These are phyloP conservation scores for Salminus brasiliensis DNA, from an alignment of 2,113 vertebrate genomes.

Conservation along the genomic window DNA sequence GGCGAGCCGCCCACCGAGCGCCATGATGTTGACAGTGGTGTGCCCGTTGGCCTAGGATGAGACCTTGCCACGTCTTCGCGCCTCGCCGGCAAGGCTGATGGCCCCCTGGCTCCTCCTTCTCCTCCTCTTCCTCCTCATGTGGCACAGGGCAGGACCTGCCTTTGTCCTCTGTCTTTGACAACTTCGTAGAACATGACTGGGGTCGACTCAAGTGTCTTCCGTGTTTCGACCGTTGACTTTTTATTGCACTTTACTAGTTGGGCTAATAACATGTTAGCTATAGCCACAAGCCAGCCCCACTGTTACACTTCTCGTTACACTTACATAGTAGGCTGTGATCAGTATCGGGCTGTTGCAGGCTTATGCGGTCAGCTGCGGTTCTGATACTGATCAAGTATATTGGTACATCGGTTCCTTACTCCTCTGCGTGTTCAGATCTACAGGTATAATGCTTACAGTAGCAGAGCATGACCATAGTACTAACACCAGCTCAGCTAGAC, in stretches of 20 bases:
- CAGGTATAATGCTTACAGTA: background rate
- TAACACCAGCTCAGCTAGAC: background rate
- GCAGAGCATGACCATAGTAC: background rate
- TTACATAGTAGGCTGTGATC: too few species aligned
- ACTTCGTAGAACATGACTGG: slow-evolving; percentile 7
- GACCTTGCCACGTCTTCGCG: slow-evolving; percentile 88
- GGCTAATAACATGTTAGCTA: too few species aligned
- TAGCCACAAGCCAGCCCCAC: too few species aligned
- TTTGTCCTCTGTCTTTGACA: slow-evolving; percentile 39
- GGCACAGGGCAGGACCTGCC: slow-evolving; percentile 35
- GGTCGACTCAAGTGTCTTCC: slow-evolving; percentile 3
- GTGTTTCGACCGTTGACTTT: background rate
- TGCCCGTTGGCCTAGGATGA: slow-evolving; percentile 86
- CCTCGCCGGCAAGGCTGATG: slow-evolving; percentile 67
- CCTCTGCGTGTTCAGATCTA: background rate
- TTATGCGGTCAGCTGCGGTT: too few species aligned
- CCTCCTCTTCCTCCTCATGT: slow-evolving; percentile 52
- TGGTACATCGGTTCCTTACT: too few species aligned
- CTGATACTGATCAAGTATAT: too few species aligned
- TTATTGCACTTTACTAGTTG: too few species aligned
- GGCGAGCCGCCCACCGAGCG: slow-evolving; percentile 76
- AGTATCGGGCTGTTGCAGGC: too few species aligned
- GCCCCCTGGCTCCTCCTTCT: slow-evolving; percentile 61
- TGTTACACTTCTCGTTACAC: too few species aligned
- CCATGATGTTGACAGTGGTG: slow-evolving; percentile 97